Conservation (phyloP, 2,113 vertebrate species). For the Myrmophylax atrothorax region DNA sequence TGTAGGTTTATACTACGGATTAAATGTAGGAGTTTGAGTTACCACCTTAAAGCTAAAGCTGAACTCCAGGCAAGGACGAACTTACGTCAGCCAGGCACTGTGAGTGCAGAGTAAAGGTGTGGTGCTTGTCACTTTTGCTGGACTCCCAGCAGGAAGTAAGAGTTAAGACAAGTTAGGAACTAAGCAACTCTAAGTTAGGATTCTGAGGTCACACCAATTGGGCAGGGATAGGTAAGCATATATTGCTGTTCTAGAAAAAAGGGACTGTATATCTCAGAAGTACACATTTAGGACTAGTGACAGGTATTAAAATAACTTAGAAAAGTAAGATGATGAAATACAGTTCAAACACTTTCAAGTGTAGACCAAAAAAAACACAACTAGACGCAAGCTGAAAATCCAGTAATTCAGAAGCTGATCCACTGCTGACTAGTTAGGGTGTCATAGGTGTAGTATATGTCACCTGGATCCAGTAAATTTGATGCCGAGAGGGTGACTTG, state of each 20-base stretch:
- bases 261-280: not conserved
- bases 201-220: not conserved
- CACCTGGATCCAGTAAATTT: not conserved
- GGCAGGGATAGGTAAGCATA: not conserved
- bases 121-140: not conserved
- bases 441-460: not conserved
- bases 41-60: not conserved
- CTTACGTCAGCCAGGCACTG: not conserved
- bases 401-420: not conserved
- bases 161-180: not conserved
- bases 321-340: not conserved
- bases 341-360: not conserved
- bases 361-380: not conserved
- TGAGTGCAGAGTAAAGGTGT: accelerated
- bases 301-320: not conserved
- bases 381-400: not conserved
- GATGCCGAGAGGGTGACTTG: not conserved
- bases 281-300: not conserved
- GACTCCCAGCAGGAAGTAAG: not conserved
- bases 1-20: not conserved
- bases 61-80: not conserved
- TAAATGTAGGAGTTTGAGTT: not conserved
- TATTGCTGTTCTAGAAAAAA: not conserved
- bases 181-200: not conserved
- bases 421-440: not conserved